Conservation (phyloP, 2,797 vertebrate species). For the Poeciliopsis presidionis region DNA sequence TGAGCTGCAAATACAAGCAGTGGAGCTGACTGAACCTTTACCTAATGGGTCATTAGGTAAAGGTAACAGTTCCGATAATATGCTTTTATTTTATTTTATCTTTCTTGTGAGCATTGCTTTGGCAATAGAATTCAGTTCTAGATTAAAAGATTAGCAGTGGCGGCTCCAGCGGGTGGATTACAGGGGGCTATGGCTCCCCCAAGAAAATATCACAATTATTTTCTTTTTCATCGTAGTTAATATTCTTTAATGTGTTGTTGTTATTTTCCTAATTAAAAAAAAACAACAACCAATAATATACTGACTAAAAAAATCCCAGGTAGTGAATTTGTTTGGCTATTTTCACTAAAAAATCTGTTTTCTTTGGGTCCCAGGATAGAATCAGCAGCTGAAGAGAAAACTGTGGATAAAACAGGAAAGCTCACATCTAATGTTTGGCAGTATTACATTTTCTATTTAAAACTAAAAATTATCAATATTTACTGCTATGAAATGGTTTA, state of each 20-base stretch:
- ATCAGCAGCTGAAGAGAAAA: too few species aligned
- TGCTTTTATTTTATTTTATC: neutral
- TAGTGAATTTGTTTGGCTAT: neutral
- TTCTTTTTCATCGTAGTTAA: neutral
- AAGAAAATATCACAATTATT: neutral
- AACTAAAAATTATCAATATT: too few species aligned
- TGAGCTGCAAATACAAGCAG: slow-evolving; percentile 57
- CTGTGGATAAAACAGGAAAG: too few species aligned
- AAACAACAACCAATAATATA: neutral
- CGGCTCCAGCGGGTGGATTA: neutral
- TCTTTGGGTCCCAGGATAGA: neutral
- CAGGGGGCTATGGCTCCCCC: neutral
- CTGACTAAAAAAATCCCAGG: neutral
- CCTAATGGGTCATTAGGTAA: too few species aligned
- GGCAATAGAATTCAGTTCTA: too few species aligned
- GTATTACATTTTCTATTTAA: too few species aligned
- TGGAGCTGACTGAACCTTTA: too few species aligned
- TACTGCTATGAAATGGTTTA: too few species aligned
- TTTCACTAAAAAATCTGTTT: neutral
- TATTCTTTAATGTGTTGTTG: neutral
- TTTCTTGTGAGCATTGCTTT: too few species aligned
- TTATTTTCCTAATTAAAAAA: neutral
- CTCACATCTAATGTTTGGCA: too few species aligned
- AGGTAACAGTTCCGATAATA: too few species aligned
- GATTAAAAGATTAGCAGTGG: neutral